Conservation (phyloP, 1,140 invertebrate genomes). For the Scaptomyza pallida region DNA sequence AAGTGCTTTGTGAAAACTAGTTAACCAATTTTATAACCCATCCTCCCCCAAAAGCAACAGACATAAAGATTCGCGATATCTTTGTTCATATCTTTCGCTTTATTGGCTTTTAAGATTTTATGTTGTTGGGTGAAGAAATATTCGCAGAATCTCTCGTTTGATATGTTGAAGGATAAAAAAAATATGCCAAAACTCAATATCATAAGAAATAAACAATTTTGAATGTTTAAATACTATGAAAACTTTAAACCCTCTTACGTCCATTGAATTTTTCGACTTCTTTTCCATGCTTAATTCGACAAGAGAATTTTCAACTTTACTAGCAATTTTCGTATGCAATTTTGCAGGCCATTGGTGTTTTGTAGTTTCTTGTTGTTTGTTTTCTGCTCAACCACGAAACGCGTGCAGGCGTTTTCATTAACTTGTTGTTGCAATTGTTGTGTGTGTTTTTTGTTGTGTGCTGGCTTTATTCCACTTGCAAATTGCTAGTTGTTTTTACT, state of each 20-base stretch:
- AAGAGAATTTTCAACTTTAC: neutral
- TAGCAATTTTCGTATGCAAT: neutral
- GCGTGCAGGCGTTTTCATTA: constrained; percentile 56
- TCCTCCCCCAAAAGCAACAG: constrained; percentile 23
- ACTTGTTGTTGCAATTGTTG: constrained; percentile 65
- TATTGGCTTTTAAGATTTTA: constrained; percentile 6
- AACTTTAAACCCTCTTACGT: too few relatives aligned
- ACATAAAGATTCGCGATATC: neutral
- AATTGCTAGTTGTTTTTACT: constrained; percentile 27
- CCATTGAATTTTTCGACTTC: too few relatives aligned
- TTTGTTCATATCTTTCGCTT: constrained; percentile 2
- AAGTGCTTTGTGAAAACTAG: constrained; percentile 56
- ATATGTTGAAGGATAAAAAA: too few relatives aligned
- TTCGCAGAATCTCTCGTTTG: neutral
- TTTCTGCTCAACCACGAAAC: constrained; percentile 16
- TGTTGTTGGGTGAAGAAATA: neutral
- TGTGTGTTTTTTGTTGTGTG: neutral
- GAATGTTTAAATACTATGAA: too few relatives aligned
- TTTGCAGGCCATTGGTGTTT: constrained; percentile 3
- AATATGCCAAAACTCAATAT: too few relatives aligned
- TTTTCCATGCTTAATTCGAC: too few relatives aligned
- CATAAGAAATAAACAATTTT: too few relatives aligned
- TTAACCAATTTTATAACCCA: constrained; percentile 64
- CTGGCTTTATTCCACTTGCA: constrained; percentile 25
- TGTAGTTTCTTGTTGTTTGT: neutral